Evolutionary conservation across 2,113 vertebrate genomes (phyloP).

Genomic region (Orcinus orca): DNA sequence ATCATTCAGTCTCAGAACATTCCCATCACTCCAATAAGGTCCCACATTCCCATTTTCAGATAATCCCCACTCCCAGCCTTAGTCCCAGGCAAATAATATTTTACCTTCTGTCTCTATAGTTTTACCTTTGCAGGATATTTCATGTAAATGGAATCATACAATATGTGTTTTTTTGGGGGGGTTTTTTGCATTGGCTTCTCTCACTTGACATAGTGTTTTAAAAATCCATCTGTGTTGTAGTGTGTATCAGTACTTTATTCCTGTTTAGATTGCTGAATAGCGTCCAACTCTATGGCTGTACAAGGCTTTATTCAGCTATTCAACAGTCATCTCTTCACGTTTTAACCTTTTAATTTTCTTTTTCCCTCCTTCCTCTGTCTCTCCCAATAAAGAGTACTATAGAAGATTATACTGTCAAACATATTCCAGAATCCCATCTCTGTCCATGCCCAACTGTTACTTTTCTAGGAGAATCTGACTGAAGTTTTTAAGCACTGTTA

Average conservation of each 20-base stretch:
- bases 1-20: not conserved
- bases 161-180: not conserved
- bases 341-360: not conserved
- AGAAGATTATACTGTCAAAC: not conserved
- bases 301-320: not conserved
- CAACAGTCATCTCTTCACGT: not conserved
- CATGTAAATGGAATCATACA: not conserved
- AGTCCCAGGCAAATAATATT: not conserved
- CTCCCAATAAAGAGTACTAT: not conserved
- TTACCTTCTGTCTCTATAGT: not conserved
- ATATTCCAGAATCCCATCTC: not conserved
- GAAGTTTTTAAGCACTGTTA: not conserved
- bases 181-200: not conserved
- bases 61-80: not conserved
- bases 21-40: not conserved
- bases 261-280: not conserved
- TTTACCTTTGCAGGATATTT: not conserved
- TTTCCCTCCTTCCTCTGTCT: not conserved
- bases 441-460: not conserved
- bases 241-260: not conserved
- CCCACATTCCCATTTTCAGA: not conserved
- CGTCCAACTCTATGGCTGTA: not conserved
- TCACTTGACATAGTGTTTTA: not conserved
- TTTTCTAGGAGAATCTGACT: slow-evolving; percentile 1
- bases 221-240: not conserved